Percentiles rank a stretch among this genome's conserved stretches.
Conservation (phyloP, 92 coral and sea anemone species). For the Metridium senile region DNA sequence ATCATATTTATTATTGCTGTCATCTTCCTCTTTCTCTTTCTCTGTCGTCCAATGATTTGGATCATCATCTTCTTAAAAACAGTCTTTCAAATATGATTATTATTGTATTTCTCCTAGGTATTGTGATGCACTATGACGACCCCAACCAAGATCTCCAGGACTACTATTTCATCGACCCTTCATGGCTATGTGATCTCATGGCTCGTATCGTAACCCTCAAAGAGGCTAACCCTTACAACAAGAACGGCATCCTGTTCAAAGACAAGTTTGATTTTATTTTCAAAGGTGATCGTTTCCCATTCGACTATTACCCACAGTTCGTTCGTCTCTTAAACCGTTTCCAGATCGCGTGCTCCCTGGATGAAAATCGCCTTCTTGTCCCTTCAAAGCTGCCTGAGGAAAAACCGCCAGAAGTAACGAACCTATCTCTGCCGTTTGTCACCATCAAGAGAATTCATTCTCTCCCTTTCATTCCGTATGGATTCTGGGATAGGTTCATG, state of each 20-base stretch:
- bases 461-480: slow-evolving; percentile 81
- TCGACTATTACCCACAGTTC: slow-evolving; percentile 76
- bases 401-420: slow-evolving; percentile 71
- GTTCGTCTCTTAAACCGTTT: slow-evolving; percentile 89
- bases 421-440: slow-evolving; percentile 60
- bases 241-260: slow-evolving; percentile 69
- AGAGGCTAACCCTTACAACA: slow-evolving; percentile 70
- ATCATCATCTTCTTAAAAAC: too few species aligned
- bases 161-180: slow-evolving; percentile 92
- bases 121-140: slow-evolving; percentile 92
- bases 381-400: slow-evolving; percentile 91
- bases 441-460: slow-evolving; percentile 87
- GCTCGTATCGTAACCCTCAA: slow-evolving; percentile 86
- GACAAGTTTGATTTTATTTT: slow-evolving; percentile 58
- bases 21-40: too few species aligned
- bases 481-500: slow-evolving; percentile 93
- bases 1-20: too few species aligned
- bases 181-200: slow-evolving; percentile 95
- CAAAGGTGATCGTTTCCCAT: slow-evolving; percentile 71
- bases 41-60: too few species aligned
- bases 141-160: slow-evolving; percentile 97
- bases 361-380: slow-evolving; percentile 83
- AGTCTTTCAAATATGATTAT: too few species aligned
- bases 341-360: slow-evolving; percentile 93
- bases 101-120: slow-evolving; percentile 66